A percentile compares a stretch with the other conserved stretches of the same genome.
phyloP scores from a whole-genome alignment of 2,113 vertebrate species.

The Macquaria ambigua region DNA sequence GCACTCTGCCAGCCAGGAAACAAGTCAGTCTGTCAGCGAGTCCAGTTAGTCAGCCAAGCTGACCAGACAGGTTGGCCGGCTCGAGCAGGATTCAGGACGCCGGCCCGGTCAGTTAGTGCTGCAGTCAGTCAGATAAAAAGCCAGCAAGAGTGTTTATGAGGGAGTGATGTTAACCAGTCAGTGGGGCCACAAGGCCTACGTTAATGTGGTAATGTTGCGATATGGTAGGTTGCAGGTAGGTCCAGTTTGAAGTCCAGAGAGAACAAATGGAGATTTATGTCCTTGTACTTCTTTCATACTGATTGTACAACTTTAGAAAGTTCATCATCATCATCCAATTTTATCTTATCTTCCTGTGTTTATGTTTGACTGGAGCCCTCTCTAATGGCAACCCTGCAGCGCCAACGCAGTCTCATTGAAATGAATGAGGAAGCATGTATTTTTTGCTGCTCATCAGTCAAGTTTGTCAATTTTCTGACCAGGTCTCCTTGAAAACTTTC shows the following conservation, averaged over 20 bases:
- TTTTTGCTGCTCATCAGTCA: background rate
- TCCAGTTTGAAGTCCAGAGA: background rate
- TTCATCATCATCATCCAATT: too few relatives aligned
- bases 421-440: background rate
- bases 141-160: conserved; percentile 14
- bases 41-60: conserved; percentile 32
- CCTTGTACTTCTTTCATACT: background rate
- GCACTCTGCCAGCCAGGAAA: conserved; percentile 62
- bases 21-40: conserved; percentile 53
- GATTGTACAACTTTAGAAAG: background rate
- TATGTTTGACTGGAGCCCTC: too few relatives aligned
- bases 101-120: conserved; percentile 20
- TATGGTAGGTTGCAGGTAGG: too few relatives aligned
- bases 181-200: background rate
- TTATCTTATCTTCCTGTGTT: too few relatives aligned
- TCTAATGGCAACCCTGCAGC: too few relatives aligned
- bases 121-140: conserved; percentile 15
- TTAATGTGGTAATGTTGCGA: background rate
- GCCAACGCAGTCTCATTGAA: background rate
- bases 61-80: conserved; percentile 32
- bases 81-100: conserved; percentile 53
- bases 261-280: background rate
- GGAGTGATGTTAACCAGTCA: conserved; percentile 15
- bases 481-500: background rate
- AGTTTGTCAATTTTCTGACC: background rate